Evolutionary conservation across 2,888 invertebrate genomes (phyloP), one percentile per base, ranked within the genome.

Genomic region (Craniophora ligustri): DNA sequence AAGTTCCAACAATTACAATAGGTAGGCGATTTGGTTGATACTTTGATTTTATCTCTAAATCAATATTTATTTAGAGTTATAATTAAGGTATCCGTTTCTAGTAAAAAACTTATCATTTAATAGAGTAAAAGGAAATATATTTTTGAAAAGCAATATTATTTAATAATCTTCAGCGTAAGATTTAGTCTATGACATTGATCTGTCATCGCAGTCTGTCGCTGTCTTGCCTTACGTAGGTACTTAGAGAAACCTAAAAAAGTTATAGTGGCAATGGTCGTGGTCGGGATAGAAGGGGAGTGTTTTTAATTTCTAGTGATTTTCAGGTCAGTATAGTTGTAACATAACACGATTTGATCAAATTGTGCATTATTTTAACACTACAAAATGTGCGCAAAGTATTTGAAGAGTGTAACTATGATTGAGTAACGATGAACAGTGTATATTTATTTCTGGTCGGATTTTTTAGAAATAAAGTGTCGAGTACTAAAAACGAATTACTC

Each of bases 241-340:
- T n/a, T n/a, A n/a, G n/a, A n/a, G n/a, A n/a, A 7, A 8, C 5
- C 21, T 21, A 21, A 30, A 45, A 54, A 54, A 50, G 34, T 28
- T 16, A 39, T 34, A 36, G 47, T 51, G 58, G 49, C 47, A 54
- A 72, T 76, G 75, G 77, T 75, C 58, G 63, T 69, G 55, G 63
- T 73, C 51, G 67, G 50, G 61, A 41, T 55, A 64, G 60, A 65
- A 71, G 71, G 72, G 74, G 72, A 78, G 80, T 78, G 79, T 79
- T 78, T 76, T 69, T 72, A 68, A 71, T 75, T 72, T 78, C 59
- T 77, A 70, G 77, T 75, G 66, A 72, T 71, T 72, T 72, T 56
- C 69, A 71, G 72, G 72, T 71, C 72, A 72, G 72, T 72, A 63
- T 54, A 70, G 49, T 66, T 71, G 45, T 54, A 38, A 56, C 57